Evolutionary conservation across 64 coral and sea anemone species (phyloP).

Genomic region (Pocillopora verrucosa): DNA sequence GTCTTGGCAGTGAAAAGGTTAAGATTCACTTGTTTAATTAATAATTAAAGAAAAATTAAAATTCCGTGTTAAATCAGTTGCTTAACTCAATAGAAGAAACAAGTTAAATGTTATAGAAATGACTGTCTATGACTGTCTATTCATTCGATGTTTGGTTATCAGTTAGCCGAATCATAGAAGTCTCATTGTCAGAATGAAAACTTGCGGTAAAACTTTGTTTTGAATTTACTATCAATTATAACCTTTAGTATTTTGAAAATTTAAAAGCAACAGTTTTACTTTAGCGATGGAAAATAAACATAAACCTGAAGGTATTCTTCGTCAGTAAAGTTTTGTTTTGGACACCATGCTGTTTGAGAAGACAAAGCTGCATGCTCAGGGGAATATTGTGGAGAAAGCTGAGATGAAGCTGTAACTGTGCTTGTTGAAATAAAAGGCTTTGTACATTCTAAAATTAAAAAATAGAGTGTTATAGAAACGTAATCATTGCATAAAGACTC

Average conservation of each 20-base stretch:
- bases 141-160: not conserved
- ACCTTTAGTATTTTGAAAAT: no score
- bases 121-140: no score
- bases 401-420: constrained; percentile 70
- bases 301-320: constrained; percentile 64
- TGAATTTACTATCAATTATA: no score
- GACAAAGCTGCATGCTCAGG: constrained; percentile 58
- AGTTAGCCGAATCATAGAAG: not conserved
- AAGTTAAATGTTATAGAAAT: no score
- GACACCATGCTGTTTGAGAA: constrained; percentile 72
- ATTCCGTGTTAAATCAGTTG: no score
- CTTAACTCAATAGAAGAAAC: no score
- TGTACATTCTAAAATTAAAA: constrained; percentile 43
- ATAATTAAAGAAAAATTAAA: no score
- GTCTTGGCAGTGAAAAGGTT: no score
- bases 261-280: not conserved
- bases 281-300: not conserved
- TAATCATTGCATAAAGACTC: no score
- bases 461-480: not conserved
- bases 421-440: constrained; percentile 49
- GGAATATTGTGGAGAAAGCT: constrained; percentile 51
- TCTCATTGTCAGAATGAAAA: not conserved
- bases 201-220: no score
- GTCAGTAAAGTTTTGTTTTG: constrained; percentile 63
- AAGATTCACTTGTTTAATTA: no score